Evolutionary conservation across 2,888 invertebrate genomes (phyloP), one percentile per base, ranked within the genome.

Genomic region (Crepidodera aurea): DNA sequence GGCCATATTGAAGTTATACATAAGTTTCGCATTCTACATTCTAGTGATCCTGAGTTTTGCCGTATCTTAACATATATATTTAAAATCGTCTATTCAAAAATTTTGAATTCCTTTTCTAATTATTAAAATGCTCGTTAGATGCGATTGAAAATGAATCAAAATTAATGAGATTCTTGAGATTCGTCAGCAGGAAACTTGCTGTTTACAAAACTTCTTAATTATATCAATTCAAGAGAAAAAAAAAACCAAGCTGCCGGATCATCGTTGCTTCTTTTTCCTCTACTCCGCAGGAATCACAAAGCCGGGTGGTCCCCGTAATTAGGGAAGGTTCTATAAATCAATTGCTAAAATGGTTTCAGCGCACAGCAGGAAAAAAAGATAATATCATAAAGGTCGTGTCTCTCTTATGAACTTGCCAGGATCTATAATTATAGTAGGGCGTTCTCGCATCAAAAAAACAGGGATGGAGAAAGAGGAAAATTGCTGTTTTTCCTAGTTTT

Each of bases 321-420:
- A 51, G 34, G 22, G 22, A n/a, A 18, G 19, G 51, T 34, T 51
- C 51, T 51, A 51, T 51, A 51, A 51, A 32, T 51, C 51, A 34
- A 37, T 51, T 37, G 51, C 15, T 51, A 51, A n/a, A 51, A 51
- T 37, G 51, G 51, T 51, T 37, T 37, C n/a, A 22, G 15, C 10
- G 16, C 48, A 48, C 50, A 50, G 50, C 16, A 50, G 18, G 51
- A 37, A 34, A 8, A 19, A 27, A 34, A 51, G 37, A 51, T 51
- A 34, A 51, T 37, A 22, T 51, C 51, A 10, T n/a, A 6, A 51
- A 19, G 37, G 19, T 12, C 29, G 34, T 32, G 2, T 51, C 2
- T 18, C 18, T 40, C 2, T 40, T 16, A 18, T 40, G 16, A 42
- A 42, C 19, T 42, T 10, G 2, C 19, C 42, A n/a, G 10, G 18